A percentile compares a stretch with the other conserved stretches of the same genome.
phyloP scores from a whole-genome alignment of 1,140 invertebrate species.

The Pentalonia nigronervosa region DNA sequence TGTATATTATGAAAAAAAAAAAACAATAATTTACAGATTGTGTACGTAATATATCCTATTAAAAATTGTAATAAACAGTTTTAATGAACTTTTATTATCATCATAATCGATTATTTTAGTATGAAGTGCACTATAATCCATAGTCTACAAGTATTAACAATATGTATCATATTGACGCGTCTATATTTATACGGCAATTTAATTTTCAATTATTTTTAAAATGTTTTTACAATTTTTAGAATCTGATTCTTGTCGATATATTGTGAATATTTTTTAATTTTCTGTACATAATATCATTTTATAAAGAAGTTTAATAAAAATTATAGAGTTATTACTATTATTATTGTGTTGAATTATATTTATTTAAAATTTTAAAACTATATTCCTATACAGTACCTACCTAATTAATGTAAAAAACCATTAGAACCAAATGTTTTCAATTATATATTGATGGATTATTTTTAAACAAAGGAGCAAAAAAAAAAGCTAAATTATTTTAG shows the following conservation, averaged over 20 bases:
- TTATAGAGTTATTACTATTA: background rate
- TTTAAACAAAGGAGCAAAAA: no score
- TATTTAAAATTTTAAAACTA: background rate
- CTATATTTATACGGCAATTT: background rate
- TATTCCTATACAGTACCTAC: background rate
- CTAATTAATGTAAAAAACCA: no score
- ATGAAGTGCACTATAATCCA: no score
- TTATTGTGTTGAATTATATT: background rate
- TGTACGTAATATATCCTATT: no score
- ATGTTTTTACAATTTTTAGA: background rate
- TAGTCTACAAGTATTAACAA: background rate
- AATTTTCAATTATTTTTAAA: background rate
- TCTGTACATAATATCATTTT: background rate
- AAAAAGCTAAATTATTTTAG: no score
- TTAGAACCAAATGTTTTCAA: no score
- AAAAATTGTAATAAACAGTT: background rate
- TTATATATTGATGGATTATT: no score
- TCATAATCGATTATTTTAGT: background rate
- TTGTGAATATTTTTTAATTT: no score
- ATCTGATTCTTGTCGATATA: background rate
- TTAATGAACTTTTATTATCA: background rate
- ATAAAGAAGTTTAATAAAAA: background rate
- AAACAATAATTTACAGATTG: no score
- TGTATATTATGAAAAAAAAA: no score
- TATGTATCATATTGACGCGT: background rate